Evolutionary conservation across 92 coral and sea anemone genomes (phyloP).

Genomic region (Phenganax subtilis): DNA sequence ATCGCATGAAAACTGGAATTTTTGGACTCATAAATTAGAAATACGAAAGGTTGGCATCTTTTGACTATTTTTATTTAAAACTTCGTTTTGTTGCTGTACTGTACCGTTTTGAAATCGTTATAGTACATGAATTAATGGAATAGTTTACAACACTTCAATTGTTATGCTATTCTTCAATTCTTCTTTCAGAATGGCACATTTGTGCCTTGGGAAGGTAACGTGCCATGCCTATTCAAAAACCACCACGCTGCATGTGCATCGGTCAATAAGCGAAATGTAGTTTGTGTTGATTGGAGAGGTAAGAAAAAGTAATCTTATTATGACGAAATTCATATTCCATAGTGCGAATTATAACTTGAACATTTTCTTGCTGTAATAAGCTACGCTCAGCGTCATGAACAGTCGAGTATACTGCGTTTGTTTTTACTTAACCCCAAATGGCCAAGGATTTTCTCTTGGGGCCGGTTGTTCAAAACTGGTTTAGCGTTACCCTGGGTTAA

Average conservation of each 20-base stretch:
- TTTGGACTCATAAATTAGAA: neutral
- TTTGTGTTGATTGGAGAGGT: conserved; percentile 19
- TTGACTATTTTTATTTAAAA: too few species aligned
- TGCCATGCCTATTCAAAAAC: neutral
- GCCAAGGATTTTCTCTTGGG: neutral
- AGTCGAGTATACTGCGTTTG: neutral
- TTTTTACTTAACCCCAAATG: neutral
- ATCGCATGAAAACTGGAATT: neutral
- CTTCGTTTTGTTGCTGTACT: too few species aligned
- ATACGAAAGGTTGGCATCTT: neutral
- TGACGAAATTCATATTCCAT: neutral
- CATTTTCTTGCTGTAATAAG: neutral
- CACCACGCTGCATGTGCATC: neutral
- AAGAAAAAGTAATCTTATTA: neutral
- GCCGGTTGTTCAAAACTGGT: too few species aligned
- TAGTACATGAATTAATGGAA: too few species aligned
- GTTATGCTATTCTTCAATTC: neutral
- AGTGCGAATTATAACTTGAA: neutral
- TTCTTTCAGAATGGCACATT: neutral
- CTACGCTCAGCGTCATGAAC: neutral
- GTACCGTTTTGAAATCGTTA: too few species aligned
- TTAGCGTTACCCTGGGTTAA: too few species aligned
- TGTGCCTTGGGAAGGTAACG: neutral
- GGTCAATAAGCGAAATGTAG: neutral
- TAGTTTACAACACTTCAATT: too few species aligned